These are phyloP conservation scores for Chymomyza fuscimana DNA, from an alignment of 2,888 invertebrate species.

Conservation along the genomic window DNA sequence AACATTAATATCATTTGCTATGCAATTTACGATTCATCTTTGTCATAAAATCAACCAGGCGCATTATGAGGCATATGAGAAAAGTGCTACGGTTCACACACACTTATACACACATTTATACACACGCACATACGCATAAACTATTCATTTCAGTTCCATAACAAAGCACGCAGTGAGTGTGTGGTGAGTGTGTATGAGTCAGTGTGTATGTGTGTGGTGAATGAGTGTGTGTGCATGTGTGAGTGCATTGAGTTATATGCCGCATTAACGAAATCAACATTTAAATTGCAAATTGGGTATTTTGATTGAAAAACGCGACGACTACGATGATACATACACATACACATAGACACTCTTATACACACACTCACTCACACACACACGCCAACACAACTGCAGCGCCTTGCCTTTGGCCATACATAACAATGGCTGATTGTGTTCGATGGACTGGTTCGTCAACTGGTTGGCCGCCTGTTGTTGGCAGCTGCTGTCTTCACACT, in stretches of 20 bases:
- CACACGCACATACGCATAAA: slow-evolving; percentile 24
- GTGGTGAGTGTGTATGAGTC: background rate
- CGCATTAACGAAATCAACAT: slow-evolving; percentile 62
- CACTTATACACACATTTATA: background rate
- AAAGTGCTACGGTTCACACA: background rate
- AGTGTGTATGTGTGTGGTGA: background rate
- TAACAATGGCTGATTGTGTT: slow-evolving; percentile 29
- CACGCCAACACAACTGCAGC: background rate
- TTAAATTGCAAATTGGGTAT: slow-evolving; percentile 64
- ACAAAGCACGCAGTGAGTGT: slow-evolving; percentile 31
- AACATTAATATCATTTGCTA: slow-evolving; percentile 44
- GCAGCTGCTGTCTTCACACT: slow-evolving; percentile 49
- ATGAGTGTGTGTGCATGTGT: slow-evolving; percentile 13
- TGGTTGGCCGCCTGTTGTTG: slow-evolving; percentile 15
- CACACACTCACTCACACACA: background rate
- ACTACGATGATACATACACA: slow-evolving; percentile 19
- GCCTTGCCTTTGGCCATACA: slow-evolving; percentile 3
- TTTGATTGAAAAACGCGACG: slow-evolving; percentile 47
- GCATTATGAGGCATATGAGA: background rate
- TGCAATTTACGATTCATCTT: slow-evolving; percentile 47
- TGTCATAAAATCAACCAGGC: slow-evolving; percentile 33
- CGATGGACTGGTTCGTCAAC: slow-evolving; percentile 1
- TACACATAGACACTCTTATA: slow-evolving; percentile 8
- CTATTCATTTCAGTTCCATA: slow-evolving; percentile 45
- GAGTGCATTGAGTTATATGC: slow-evolving; percentile 35